These are phyloP conservation scores for Mellilla xanthometata DNA, from an alignment of 2,888 invertebrate species.

Conservation along the genomic window DNA sequence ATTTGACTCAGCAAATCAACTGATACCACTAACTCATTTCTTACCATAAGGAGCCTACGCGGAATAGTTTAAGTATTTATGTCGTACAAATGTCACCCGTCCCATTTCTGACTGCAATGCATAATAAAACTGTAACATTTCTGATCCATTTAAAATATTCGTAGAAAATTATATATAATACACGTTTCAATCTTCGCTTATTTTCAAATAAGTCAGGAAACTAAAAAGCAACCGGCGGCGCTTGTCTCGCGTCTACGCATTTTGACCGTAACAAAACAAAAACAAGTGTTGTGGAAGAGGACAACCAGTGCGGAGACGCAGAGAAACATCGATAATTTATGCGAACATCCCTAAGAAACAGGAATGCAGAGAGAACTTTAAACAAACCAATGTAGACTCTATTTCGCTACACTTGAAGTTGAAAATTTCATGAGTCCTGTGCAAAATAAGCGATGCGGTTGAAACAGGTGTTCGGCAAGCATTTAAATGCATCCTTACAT, in stretches of 20 bases:
- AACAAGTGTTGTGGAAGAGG: conserved; percentile 72
- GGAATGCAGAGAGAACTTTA: conserved; percentile 57
- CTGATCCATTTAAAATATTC: too few species aligned
- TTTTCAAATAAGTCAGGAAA: background rate
- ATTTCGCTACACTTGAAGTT: background rate
- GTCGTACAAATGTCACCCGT: background rate
- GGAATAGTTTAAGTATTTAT: conserved; percentile 39
- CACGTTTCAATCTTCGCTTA: too few species aligned
- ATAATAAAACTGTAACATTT: too few species aligned
- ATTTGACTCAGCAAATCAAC: conserved; percentile 71
- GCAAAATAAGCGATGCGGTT: conserved; percentile 65
- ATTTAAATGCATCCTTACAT: conserved; percentile 42
- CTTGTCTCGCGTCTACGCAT: conserved; percentile 61
- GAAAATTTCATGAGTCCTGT: conserved; percentile 31
- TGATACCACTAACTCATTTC: conserved; percentile 59
- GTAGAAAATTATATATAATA: too few species aligned
- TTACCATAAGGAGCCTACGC: conserved; percentile 55
- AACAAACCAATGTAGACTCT: conserved; percentile 38
- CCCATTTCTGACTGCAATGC: background rate
- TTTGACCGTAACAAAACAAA: conserved; percentile 63
- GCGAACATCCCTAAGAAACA: conserved; percentile 78
- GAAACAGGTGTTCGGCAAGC: conserved; percentile 78
- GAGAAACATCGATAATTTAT: conserved; percentile 81
- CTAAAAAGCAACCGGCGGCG: conserved; percentile 36
- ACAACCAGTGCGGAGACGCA: conserved; percentile 55